Percentiles rank a stretch among this genome's conserved stretches.
phyloP scores from a whole-genome alignment of 1,140 invertebrate species.

The Leptinotarsa undecemlineata region DNA sequence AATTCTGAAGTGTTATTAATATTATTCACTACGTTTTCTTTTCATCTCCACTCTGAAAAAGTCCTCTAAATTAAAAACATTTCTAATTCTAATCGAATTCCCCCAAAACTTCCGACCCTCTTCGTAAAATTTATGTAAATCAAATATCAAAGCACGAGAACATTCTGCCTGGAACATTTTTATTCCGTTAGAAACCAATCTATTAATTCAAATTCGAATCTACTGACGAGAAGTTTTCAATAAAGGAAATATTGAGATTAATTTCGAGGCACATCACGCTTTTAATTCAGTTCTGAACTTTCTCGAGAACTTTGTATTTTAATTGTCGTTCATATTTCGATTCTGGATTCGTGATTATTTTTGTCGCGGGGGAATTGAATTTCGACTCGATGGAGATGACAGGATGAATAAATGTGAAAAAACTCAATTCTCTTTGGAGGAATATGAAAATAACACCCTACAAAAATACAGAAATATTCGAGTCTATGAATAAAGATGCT shows the following conservation, averaged over 20 bases:
- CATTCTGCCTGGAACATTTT: slow-evolving; percentile 15
- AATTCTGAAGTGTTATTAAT: no score
- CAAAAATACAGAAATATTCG: background rate
- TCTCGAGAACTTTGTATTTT: slow-evolving; percentile 11
- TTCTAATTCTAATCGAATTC: background rate
- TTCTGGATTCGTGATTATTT: background rate
- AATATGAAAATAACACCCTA: background rate
- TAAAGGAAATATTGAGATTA: slow-evolving; percentile 12
- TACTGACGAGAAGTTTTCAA: background rate
- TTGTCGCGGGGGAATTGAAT: background rate
- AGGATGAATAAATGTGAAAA: background rate
- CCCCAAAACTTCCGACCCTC: background rate
- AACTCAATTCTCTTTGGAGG: background rate
- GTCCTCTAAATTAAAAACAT: background rate
- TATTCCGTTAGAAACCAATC: slow-evolving; percentile 18
- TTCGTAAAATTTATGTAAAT: slow-evolving; percentile 21
- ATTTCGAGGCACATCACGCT: slow-evolving; percentile 4
- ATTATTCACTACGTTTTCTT: no score
- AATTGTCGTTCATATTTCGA: slow-evolving; percentile 17
- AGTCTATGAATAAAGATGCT: background rate
- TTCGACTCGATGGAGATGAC: background rate
- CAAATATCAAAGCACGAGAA: slow-evolving; percentile 16
- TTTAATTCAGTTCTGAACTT: slow-evolving; percentile 15
- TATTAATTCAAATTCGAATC: slow-evolving; percentile 15
- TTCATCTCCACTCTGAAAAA: no score